Conservation (phyloP, 1,140 invertebrate species). For the Hycleus cichorii region DNA sequence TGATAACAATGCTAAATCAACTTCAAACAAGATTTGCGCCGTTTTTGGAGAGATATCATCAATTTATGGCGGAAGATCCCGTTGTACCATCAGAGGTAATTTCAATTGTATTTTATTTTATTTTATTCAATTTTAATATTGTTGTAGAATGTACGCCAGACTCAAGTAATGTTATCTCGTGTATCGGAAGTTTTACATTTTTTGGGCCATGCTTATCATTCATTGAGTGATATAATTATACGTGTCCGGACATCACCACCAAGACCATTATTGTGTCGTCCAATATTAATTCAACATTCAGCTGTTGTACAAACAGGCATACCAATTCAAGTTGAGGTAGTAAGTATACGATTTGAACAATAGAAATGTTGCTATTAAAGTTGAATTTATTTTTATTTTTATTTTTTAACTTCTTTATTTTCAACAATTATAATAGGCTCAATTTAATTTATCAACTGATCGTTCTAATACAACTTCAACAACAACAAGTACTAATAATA, state of each 20-base stretch:
- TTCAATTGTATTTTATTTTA: slow-evolving; percentile 1
- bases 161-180: slow-evolving; percentile 59
- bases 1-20: slow-evolving; percentile 51
- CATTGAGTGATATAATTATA: slow-evolving; percentile 76
- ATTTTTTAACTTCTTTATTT: neutral
- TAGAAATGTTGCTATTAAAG: neutral
- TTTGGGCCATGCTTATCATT: slow-evolving; percentile 79
- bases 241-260: slow-evolving; percentile 61
- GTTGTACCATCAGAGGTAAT: slow-evolving; percentile 46
- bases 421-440: slow-evolving; percentile 35
- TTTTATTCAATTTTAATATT: neutral
- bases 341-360: slow-evolving; percentile 4
- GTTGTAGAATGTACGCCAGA: slow-evolving; percentile 43
- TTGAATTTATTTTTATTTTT: no score
- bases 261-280: slow-evolving; percentile 60
- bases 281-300: slow-evolving; percentile 64
- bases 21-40: slow-evolving; percentile 56
- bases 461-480: slow-evolving; percentile 25
- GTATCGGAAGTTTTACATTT: slow-evolving; percentile 75
- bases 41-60: slow-evolving; percentile 53
- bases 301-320: slow-evolving; percentile 54
- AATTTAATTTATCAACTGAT: slow-evolving; percentile 46
- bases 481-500: slow-evolving; percentile 28
- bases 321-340: slow-evolving; percentile 57
- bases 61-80: slow-evolving; percentile 53